phyloP scores from a whole-genome alignment of 2,797 vertebrate species.

The Acrossocheilus wenchowensis region DNA sequence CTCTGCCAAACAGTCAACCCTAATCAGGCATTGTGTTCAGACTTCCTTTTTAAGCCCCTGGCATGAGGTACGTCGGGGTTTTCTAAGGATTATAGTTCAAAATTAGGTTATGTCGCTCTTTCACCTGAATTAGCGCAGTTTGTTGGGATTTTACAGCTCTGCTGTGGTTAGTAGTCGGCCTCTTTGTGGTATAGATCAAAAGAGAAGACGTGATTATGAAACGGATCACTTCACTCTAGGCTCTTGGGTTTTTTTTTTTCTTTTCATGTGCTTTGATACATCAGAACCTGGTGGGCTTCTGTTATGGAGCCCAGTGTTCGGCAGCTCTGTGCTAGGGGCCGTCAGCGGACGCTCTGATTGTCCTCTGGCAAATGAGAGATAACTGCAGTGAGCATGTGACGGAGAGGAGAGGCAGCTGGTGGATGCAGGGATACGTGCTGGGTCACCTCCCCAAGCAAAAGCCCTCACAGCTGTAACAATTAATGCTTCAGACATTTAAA shows the following conservation, averaged over 20 bases:
- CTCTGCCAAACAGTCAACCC: slow-evolving; percentile 36
- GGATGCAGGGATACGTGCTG: slow-evolving; percentile 25
- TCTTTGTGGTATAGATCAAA: slow-evolving; percentile 29
- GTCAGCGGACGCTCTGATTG: slow-evolving; percentile 17
- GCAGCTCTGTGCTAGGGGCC: neutral
- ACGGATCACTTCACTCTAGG: slow-evolving; percentile 18
- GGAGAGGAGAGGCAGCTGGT: slow-evolving; percentile 33
- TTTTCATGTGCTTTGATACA: slow-evolving; percentile 10
- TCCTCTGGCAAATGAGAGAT: slow-evolving; percentile 37
- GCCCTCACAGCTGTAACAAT: slow-evolving; percentile 26
- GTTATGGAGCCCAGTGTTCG: slow-evolving; percentile 9
- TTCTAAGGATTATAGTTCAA: slow-evolving; percentile 45
- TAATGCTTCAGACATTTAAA: slow-evolving; percentile 5
- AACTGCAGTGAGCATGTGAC: slow-evolving; percentile 18
- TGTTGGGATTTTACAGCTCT: slow-evolving; percentile 20
- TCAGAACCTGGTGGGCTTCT: slow-evolving; percentile 11
- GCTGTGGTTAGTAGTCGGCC: neutral
- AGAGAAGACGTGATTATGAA: slow-evolving; percentile 21
- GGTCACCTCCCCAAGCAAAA: slow-evolving; percentile 26
- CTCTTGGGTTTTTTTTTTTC: neutral
- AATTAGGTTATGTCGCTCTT: slow-evolving; percentile 39
- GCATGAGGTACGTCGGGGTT: slow-evolving; percentile 40
- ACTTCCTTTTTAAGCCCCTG: slow-evolving; percentile 42
- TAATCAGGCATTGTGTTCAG: slow-evolving; percentile 50
- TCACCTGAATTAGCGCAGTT: slow-evolving; percentile 33